Conservation (phyloP, 2,113 vertebrate genomes). For the Eublepharis macularius region DNA sequence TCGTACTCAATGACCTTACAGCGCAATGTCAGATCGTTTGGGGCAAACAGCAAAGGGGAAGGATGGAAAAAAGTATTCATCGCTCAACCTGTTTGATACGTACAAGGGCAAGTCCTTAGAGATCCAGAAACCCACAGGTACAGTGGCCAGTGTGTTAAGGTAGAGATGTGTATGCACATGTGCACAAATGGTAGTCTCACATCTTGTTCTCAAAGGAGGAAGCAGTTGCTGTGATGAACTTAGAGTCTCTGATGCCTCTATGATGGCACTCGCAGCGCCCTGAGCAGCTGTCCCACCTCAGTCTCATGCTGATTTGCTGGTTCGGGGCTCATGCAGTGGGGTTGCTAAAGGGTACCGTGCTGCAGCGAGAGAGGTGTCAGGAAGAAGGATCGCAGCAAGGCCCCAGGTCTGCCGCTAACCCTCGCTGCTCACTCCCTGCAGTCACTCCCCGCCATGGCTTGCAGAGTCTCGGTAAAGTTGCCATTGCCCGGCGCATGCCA, state of each 20-base stretch:
- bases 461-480: slow-evolving; percentile 97
- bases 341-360: background rate
- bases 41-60: slow-evolving; percentile 99
- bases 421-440: slow-evolving; percentile 48
- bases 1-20: slow-evolving; percentile 98
- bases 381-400: background rate
- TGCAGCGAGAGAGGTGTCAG: background rate
- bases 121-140: slow-evolving; percentile 95
- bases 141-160: slow-evolving; percentile 53
- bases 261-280: slow-evolving; percentile 37
- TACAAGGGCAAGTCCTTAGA: slow-evolving; percentile 98
- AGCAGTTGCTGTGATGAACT: slow-evolving; percentile 5
- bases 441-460: slow-evolving; percentile 96
- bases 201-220: background rate
- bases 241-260: background rate
- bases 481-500: slow-evolving; percentile 94
- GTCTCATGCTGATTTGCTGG: too few relatives aligned
- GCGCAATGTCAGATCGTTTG: slow-evolving; percentile 98
- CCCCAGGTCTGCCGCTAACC: background rate
- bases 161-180: background rate
- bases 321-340: background rate
- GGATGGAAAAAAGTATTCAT: slow-evolving; percentile 99
- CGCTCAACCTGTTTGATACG: slow-evolving; percentile 98
- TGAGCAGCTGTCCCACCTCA: background rate
- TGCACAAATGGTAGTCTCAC: background rate